Evolutionary conservation across 2,888 invertebrate species (phyloP).

Genomic region (Opisthograptis luteolata): DNA sequence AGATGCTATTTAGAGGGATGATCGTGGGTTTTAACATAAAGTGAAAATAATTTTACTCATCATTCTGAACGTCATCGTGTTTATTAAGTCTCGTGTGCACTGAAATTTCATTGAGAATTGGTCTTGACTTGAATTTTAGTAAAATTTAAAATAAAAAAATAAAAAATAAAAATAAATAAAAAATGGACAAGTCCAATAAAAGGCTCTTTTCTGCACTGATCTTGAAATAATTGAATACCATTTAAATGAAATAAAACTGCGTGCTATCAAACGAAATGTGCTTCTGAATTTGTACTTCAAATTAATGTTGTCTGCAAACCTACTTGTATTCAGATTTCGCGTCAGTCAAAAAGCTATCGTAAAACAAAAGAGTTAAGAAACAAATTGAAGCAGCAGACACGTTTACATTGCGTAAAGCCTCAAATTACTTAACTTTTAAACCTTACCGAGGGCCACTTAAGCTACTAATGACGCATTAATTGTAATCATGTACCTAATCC

Average conservation of each 20-base stretch:
- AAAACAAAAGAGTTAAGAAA: slow-evolving; percentile 3
- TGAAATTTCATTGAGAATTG: no score
- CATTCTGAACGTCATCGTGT: no score
- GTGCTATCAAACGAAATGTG: no score
- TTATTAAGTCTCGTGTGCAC: no score
- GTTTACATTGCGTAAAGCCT: background rate
- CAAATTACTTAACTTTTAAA: slow-evolving; percentile 21
- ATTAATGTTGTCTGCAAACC: background rate
- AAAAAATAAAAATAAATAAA: no score
- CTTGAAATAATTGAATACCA: background rate
- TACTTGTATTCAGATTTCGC: background rate
- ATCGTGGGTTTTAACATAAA: no score
- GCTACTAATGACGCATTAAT: slow-evolving; percentile 35
- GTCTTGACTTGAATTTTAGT: no score
- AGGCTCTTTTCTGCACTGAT: background rate
- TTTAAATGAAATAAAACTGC: background rate
- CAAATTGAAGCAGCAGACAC: background rate
- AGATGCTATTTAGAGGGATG: no score
- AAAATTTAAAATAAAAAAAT: no score
- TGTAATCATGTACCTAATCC: slow-evolving; percentile 35
- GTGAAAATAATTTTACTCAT: no score
- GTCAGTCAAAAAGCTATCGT: background rate
- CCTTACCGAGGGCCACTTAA: slow-evolving; percentile 14
- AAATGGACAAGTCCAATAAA: no score
- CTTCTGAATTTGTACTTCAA: background rate